Evolutionary conservation across 2,888 invertebrate genomes (phyloP).

Genomic region (Archaeoteleia sp.): DNA sequence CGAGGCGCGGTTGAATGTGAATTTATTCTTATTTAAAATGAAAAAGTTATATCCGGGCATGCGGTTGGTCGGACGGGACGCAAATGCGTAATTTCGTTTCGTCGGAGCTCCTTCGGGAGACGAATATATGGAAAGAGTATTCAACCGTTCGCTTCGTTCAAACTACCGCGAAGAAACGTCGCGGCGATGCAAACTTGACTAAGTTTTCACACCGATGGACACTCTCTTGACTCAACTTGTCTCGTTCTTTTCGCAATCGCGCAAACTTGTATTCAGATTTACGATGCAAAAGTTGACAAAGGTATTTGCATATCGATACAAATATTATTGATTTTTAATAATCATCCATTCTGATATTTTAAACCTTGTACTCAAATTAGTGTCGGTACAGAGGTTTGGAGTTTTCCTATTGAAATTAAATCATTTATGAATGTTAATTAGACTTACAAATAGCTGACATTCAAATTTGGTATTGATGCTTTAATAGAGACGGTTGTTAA

Average conservation of each 20-base stretch:
- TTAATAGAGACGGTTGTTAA: too few species aligned
- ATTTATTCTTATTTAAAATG: conserved; percentile 70
- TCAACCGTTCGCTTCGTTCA: conserved; percentile 30
- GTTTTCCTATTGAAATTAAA: too few species aligned
- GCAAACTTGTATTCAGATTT: conserved; percentile 27
- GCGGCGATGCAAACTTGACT: conserved; percentile 25
- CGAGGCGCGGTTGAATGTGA: conserved; percentile 59
- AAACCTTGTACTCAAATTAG: too few species aligned
- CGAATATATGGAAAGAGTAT: conserved; percentile 46
- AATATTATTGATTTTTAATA: conserved; percentile 2
- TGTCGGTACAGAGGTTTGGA: too few species aligned
- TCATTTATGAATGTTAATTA: too few species aligned
- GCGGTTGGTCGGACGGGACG: conserved; percentile 27
- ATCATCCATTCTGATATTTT: too few species aligned
- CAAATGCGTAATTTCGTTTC: conserved; percentile 68
- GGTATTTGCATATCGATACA: conserved; percentile 5
- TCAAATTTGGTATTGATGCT: too few species aligned
- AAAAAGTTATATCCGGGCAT: conserved; percentile 62
- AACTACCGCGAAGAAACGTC: conserved; percentile 31
- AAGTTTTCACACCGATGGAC: conserved; percentile 45
- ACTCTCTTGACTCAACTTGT: conserved; percentile 25
- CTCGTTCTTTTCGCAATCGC: conserved; percentile 25
- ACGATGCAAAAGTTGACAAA: conserved; percentile 15
- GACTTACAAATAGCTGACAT: too few species aligned
- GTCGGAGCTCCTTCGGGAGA: conserved; percentile 54